These are phyloP conservation scores for Chymomyza procnemis DNA, from an alignment of 2,888 invertebrate genomes.

Conservation along the genomic window DNA sequence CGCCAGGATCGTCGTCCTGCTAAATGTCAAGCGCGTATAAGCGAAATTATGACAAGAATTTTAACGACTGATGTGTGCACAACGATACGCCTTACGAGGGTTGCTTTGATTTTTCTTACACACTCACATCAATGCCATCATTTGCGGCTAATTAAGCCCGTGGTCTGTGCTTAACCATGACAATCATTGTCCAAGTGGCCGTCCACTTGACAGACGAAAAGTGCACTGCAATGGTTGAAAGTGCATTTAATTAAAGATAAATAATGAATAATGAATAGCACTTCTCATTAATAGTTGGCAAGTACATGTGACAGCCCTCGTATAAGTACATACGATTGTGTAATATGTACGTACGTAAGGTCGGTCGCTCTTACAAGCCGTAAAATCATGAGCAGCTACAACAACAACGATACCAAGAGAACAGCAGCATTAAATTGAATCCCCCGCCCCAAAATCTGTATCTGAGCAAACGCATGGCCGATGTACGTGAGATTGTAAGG, in stretches of 20 bases:
- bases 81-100: constrained; percentile 36
- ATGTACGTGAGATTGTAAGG: constrained; percentile 68
- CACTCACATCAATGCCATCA: too few species aligned
- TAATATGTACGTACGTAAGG: neutral
- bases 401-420: neutral
- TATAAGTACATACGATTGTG: too few species aligned
- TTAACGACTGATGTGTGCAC: constrained; percentile 65
- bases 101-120: too few species aligned
- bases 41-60: constrained; percentile 72
- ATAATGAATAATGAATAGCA: too few species aligned
- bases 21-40: constrained; percentile 73
- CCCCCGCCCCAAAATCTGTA: neutral
- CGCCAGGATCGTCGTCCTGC: constrained; percentile 36
- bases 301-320: too few species aligned
- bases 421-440: neutral
- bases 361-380: constrained; percentile 23
- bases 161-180: too few species aligned
- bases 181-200: too few species aligned
- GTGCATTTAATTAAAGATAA: too few species aligned
- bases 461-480: constrained; percentile 61
- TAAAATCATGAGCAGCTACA: constrained; percentile 55
- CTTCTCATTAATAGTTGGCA: too few species aligned
- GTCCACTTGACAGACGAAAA: too few species aligned
- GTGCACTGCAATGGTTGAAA: too few species aligned
- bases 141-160: too few species aligned